Evolutionary conservation across 2,113 vertebrate species (phyloP), one percentile per base, ranked within the genome.

Genomic region (Acanthochromis polyacanthus): DNA sequence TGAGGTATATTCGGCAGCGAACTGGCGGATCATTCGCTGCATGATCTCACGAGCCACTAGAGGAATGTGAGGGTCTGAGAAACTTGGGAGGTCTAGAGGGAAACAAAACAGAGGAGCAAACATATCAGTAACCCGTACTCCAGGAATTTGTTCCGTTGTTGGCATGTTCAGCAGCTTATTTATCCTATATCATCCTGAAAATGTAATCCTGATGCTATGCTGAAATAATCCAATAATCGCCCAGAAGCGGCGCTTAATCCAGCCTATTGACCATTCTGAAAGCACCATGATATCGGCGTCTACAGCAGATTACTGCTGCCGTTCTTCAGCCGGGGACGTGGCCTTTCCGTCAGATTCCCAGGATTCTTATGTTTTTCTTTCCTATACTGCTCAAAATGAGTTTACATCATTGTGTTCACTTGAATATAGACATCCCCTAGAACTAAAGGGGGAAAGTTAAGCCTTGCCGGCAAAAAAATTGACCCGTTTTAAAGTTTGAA

Each of bases 1-100:
- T 98, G 98, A 99, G 98, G 98, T 99, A 99, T 99, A 99, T 99
- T 99, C 97, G 92, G 96, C 97, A 96, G 98, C 97, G 95, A 99
- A 98, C 96, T 99, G 97, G 94, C 96, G 96, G 95, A 99, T 99
- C 97, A 99, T 99, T 97, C 96, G 96, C 97, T 99, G 97, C 97
- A 99, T 99, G 95, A 99, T 99, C 96, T 99, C 96, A 93, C 96
- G 96, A 96, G 97, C 97, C 96, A 98, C 97, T 97, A 98, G 94
- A 95, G 98, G 96, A 95, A 98, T 98, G 96, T 96, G 96, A 79
- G 97, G 96, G 96, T 97, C 96, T 83, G 96, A 97, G 95, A 98
- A 96, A 96, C 96, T 95, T 90, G 96, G 96, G 94, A 97, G 96
- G 93, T 98, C 98, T 99, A 95, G 1, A 22, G 40, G 74, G 56